phyloP scores from a whole-genome alignment of 2,797 vertebrate genomes.

The Tenualosa ilisha region DNA sequence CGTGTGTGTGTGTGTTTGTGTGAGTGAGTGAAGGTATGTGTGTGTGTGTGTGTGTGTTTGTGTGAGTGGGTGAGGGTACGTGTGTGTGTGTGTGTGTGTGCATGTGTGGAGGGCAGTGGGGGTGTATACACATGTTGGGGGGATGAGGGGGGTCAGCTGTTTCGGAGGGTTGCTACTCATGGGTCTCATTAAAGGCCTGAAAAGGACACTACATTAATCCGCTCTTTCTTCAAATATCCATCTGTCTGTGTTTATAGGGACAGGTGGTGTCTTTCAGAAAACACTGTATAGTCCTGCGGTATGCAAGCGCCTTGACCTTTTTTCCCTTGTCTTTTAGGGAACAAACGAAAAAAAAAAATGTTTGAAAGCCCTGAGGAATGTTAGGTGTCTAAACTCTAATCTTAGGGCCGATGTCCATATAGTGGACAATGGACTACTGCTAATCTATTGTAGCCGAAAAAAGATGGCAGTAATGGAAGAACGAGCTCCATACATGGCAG shows the following conservation, averaged over 20 bases:
- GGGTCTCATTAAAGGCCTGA: conserved; percentile 49
- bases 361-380: neutral
- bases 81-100: neutral
- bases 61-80: neutral
- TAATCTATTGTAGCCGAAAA: too few relatives aligned
- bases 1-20: neutral
- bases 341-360: neutral
- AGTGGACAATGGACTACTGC: too few relatives aligned
- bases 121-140: neutral
- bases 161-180: conserved; percentile 37
- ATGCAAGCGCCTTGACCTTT: neutral
- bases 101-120: neutral
- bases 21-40: neutral
- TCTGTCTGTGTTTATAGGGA: conserved; percentile 38
- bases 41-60: neutral
- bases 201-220: conserved; percentile 41
- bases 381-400: neutral
- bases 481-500: too few relatives aligned
- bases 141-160: conserved; percentile 29
- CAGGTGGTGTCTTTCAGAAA: conserved; percentile 47
- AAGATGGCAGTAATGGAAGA: too few relatives aligned
- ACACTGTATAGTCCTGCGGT: conserved; percentile 20
- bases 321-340: neutral
- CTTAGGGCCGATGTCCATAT: neutral
- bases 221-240: conserved; percentile 43